These are phyloP conservation scores for Platysternon megacephalum DNA, from an alignment of 2,113 vertebrate genomes.

Conservation along the genomic window DNA sequence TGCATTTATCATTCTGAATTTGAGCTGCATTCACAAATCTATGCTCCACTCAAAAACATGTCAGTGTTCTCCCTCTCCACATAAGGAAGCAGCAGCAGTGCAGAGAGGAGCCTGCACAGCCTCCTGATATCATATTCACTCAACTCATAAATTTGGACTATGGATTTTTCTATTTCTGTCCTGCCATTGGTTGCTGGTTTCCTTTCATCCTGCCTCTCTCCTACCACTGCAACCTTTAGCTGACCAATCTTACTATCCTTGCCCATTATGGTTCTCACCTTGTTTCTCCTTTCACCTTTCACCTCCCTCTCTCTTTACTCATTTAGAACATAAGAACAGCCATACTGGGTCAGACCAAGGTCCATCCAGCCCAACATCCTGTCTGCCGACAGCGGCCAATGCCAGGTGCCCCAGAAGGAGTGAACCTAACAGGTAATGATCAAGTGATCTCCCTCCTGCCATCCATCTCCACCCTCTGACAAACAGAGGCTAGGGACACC, in stretches of 20 bases:
- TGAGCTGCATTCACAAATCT: not conserved
- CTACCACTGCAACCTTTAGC: not conserved
- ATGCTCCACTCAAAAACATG: not conserved
- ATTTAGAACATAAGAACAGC: not conserved
- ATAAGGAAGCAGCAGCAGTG: not conserved
- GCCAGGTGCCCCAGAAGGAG: no score
- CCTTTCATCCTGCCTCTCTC: not conserved
- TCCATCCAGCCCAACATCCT: no score
- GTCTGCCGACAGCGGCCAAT: no score
- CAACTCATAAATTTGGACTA: not conserved
- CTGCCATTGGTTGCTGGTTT: not conserved
- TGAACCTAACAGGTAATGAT: no score
- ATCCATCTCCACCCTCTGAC: no score
- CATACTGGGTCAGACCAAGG: no score
- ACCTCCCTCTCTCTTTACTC: fast-evolving
- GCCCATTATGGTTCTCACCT: not conserved
- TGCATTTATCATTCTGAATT: not conserved
- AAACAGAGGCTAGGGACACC: no score
- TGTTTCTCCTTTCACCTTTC: not conserved
- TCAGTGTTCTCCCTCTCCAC: not conserved
- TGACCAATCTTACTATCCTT: not conserved
- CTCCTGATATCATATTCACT: not conserved
- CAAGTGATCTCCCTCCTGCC: no score
- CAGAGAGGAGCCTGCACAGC: not conserved
- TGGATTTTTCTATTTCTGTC: not conserved